Percentiles rank a stretch among this genome's conserved stretches.
Conservation (phyloP, 2,888 invertebrate species). For the Atethmia centrago region DNA sequence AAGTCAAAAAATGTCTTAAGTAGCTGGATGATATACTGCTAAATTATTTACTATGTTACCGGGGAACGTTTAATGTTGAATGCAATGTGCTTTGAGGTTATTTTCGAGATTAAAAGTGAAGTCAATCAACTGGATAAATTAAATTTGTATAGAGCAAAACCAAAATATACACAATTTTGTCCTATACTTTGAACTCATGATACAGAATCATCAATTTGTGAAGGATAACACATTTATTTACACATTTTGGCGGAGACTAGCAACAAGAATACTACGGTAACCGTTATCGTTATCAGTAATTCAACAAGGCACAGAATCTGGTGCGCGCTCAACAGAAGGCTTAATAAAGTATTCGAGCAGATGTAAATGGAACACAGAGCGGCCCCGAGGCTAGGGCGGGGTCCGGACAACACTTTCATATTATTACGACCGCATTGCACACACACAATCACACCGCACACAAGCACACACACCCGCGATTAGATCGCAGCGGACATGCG, state of each 20-base stretch:
- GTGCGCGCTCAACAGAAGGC: conserved; percentile 82
- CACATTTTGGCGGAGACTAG: conserved; percentile 31
- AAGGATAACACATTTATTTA: conserved; percentile 27
- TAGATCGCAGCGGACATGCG: conserved; percentile 78
- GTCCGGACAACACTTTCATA: conserved; percentile 90
- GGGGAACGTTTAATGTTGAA: conserved; percentile 26
- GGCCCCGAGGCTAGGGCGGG: conserved; percentile 89
- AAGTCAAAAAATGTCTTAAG: conserved; percentile 72
- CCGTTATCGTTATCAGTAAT: conserved; percentile 71
- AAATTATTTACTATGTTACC: conserved; percentile 46
- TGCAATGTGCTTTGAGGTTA: conserved; percentile 32
- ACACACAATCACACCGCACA: conserved; percentile 76
- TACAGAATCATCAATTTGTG: not conserved
- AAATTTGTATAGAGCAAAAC: not conserved
- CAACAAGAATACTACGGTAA: conserved; percentile 58
- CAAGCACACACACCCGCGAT: conserved; percentile 75
- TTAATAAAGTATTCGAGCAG: conserved; percentile 89
- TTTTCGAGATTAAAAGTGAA: conserved; percentile 45
- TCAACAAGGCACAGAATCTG: conserved; percentile 66
- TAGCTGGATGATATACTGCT: conserved; percentile 42
- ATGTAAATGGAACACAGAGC: conserved; percentile 89
- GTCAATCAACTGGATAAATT: conserved; percentile 28
- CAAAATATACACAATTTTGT: not conserved
- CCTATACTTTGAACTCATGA: conserved; percentile 11
- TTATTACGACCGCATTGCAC: conserved; percentile 82